Evolutionary conservation across 35 echinoderm and acorn worm genomes (phyloP).

Genomic region (Amphiura filiformis): DNA sequence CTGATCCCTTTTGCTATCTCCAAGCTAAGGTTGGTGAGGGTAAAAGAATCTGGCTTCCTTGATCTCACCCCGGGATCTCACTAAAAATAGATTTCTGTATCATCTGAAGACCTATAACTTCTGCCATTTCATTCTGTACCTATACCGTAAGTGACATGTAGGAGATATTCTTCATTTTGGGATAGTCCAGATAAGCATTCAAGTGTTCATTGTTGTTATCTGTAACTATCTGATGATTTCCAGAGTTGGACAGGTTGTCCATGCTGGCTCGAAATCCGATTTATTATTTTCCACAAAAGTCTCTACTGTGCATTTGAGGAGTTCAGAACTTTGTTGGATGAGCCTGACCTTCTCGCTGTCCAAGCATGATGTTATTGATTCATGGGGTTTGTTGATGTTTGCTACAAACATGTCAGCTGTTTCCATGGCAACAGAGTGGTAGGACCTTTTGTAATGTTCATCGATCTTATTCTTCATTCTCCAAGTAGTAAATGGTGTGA

Average conservation of each 20-base stretch:
- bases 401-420: neutral
- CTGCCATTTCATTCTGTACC: too few species aligned
- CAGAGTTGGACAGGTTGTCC: neutral
- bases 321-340: neutral
- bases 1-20: neutral
- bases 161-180: too few species aligned
- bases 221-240: neutral
- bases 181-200: neutral
- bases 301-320: neutral
- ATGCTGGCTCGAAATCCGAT: neutral
- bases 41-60: too few species aligned
- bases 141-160: too few species aligned
- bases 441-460: neutral
- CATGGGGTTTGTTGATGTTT: neutral
- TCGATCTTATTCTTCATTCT: neutral
- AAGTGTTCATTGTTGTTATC: neutral
- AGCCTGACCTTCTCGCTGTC: neutral
- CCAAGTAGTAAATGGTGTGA: neutral
- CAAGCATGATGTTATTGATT: neutral
- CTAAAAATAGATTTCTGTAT: too few species aligned
- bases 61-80: too few species aligned
- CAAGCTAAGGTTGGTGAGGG: neutral
- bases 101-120: too few species aligned
- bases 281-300: neutral
- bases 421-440: neutral